Percentiles rank a stretch among this genome's conserved stretches.
Evolutionary conservation across 2,888 invertebrate species (phyloP).

Genomic region (Agelastica alni): DNA sequence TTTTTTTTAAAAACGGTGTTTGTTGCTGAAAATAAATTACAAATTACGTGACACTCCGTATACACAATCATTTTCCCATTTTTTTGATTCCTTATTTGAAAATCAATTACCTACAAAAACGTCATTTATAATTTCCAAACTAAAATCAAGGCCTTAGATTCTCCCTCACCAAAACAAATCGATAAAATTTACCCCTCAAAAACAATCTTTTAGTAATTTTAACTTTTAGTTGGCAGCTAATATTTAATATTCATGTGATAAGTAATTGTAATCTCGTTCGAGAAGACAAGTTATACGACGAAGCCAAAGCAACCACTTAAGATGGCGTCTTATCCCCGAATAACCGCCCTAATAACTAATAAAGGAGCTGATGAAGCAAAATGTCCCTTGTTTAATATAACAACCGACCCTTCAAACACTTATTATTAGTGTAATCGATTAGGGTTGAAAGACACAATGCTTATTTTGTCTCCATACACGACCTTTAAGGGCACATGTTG

Average conservation of each 20-base stretch:
- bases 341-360: constrained; percentile 52
- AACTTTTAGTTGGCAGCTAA: constrained; percentile 39
- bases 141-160: too few species aligned
- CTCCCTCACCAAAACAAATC: too few species aligned
- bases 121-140: too few species aligned
- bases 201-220: constrained; percentile 37
- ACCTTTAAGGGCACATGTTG: constrained; percentile 5
- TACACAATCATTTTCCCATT: too few species aligned
- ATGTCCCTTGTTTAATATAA: constrained; percentile 53
- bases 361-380: constrained; percentile 55
- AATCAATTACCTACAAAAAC: too few species aligned
- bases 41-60: too few species aligned
- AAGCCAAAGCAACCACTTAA: constrained; percentile 40
- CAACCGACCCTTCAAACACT: constrained; percentile 46
- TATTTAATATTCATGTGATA: constrained; percentile 42
- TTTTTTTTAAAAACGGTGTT: too few species aligned
- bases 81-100: too few species aligned
- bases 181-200: too few species aligned
- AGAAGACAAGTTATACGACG: constrained; percentile 32
- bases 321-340: constrained; percentile 42
- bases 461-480: constrained; percentile 26
- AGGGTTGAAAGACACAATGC: constrained; percentile 42
- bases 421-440: constrained; percentile 49
- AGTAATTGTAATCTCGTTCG: constrained; percentile 34
- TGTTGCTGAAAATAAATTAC: too few species aligned